These are phyloP conservation scores for Drosophila colorata DNA, from an alignment of 2,888 invertebrate species.

Conservation along the genomic window DNA sequence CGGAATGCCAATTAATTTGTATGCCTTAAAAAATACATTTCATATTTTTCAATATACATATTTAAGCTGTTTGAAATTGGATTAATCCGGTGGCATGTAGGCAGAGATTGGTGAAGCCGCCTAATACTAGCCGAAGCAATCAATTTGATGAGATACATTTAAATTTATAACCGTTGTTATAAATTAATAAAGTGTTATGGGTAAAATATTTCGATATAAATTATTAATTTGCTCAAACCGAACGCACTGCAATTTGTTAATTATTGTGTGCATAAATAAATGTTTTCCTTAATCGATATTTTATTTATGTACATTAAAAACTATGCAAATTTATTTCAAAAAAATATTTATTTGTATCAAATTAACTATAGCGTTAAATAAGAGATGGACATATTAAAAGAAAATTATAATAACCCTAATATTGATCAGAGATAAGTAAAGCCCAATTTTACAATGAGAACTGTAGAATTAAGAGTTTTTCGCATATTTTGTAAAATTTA, in stretches of 20 bases:
- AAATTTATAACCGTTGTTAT: slow-evolving; percentile 1
- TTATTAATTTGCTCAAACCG: slow-evolving; percentile 11
- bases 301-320: no score
- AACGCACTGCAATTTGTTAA: background rate
- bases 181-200: slow-evolving; percentile 32
- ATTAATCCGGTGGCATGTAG: slow-evolving; percentile 65
- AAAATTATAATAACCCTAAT: no score
- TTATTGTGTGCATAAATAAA: background rate
- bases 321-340: no score
- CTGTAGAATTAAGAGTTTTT: no score
- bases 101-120: slow-evolving; percentile 43
- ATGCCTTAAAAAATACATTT: slow-evolving; percentile 14
- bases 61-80: slow-evolving; percentile 51
- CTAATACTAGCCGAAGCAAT: slow-evolving; percentile 15
- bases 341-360: no score
- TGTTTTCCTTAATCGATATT: no score
- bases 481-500: no score
- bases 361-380: no score
- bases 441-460: no score
- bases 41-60: slow-evolving; percentile 8
- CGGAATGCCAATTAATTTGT: slow-evolving; percentile 43
- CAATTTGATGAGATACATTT: background rate
- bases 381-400: background rate
- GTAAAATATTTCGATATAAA: slow-evolving; percentile 2
- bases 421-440: no score